These are phyloP conservation scores for Gopherus evgoodei DNA, from an alignment of 2,113 vertebrate genomes.

Conservation along the genomic window DNA sequence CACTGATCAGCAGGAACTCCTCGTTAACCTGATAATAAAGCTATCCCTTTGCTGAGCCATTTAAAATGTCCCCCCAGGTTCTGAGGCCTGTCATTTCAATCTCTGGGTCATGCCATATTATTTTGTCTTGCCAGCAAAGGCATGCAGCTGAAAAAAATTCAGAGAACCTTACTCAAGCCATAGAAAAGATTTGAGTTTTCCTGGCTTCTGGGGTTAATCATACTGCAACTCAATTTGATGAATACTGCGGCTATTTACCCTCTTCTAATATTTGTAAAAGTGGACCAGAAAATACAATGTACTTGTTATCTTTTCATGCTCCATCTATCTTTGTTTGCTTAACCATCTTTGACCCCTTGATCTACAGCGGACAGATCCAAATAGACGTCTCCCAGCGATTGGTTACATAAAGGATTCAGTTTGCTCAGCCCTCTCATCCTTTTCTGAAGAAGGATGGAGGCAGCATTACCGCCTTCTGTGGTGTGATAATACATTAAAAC, in stretches of 20 bases:
- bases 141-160: background rate
- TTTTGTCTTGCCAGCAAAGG: conserved; percentile 27
- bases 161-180: background rate
- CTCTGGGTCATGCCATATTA: background rate
- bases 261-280: conserved; percentile 4
- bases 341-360: conserved; percentile 30
- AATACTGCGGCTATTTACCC: background rate
- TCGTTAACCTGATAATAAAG: conserved; percentile 24
- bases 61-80: background rate
- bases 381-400: background rate
- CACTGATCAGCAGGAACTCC: background rate
- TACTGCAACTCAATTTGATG: background rate
- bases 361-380: background rate
- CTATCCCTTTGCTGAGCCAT: background rate
- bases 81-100: background rate
- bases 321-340: conserved; percentile 8
- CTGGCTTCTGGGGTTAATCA: conserved; percentile 13
- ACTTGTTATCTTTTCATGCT: background rate
- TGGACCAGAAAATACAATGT: background rate
- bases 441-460: conserved; percentile 37
- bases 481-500: conserved; percentile 64
- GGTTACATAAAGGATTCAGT: background rate
- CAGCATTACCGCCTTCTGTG: conserved; percentile 7
- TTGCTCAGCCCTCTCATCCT: background rate
- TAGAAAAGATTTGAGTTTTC: background rate